Evolutionary conservation across 1,140 invertebrate species (phyloP).

Genomic region (Nylanderia fulva): DNA sequence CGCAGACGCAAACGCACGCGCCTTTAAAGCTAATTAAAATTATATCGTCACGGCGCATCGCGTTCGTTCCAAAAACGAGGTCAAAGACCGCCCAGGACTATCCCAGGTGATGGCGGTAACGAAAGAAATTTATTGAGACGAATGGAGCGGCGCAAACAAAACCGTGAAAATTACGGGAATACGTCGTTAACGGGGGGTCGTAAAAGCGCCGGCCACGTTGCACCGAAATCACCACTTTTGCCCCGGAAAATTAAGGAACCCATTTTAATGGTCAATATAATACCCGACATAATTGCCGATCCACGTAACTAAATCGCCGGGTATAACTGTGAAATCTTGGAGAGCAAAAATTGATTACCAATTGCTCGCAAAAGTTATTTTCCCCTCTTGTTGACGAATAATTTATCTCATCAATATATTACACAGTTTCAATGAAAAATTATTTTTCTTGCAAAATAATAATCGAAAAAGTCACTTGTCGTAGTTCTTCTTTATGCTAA

Average conservation of each 20-base stretch:
- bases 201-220: conserved; percentile 9
- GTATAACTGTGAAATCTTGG: neutral
- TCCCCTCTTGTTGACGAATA: neutral
- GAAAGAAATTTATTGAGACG: conserved; percentile 72
- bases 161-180: conserved; percentile 23
- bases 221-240: conserved; percentile 35
- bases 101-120: conserved; percentile 56
- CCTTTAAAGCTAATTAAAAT: conserved; percentile 68
- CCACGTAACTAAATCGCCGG: conserved; percentile 6
- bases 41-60: conserved; percentile 62
- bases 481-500: too few species aligned
- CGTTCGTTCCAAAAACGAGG: conserved; percentile 55
- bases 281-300: conserved; percentile 16
- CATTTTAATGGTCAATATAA: conserved; percentile 20
- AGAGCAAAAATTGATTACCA: neutral
- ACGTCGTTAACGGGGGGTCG: neutral
- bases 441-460: too few species aligned
- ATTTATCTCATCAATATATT: neutral
- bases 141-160: conserved; percentile 29
- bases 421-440: too few species aligned
- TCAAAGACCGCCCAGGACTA: neutral
- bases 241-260: conserved; percentile 16
- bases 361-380: neutral
- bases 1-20: conserved; percentile 6
- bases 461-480: too few species aligned